phyloP scores from a whole-genome alignment of 2,113 vertebrate species.

The Etheostoma cragini region DNA sequence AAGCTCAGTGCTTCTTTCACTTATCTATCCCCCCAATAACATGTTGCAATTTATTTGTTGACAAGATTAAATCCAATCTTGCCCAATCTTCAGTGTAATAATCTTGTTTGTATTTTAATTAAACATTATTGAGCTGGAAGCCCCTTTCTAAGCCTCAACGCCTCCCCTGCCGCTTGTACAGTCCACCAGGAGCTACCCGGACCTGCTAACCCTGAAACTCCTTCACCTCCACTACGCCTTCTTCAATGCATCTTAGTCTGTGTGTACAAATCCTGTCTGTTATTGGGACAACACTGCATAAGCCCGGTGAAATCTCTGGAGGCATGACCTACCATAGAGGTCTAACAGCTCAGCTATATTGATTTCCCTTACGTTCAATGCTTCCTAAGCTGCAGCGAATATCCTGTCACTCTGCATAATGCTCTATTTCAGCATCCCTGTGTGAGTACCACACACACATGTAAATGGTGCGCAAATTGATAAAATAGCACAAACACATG shows the following conservation, averaged over 20 bases:
- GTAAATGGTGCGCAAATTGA: neutral
- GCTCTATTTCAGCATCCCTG: neutral
- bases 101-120: slow-evolving; percentile 71
- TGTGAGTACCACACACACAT: neutral
- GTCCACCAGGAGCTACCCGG: slow-evolving; percentile 15
- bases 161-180: slow-evolving; percentile 17
- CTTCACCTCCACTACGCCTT: neutral
- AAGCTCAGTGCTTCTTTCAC: slow-evolving; percentile 3
- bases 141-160: slow-evolving; percentile 16
- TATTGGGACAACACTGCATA: slow-evolving; percentile 37
- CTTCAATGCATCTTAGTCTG: slow-evolving; percentile 13
- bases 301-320: slow-evolving; percentile 33
- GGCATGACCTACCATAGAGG: slow-evolving; percentile 33
- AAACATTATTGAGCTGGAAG: slow-evolving; percentile 45
- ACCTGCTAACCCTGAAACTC: neutral
- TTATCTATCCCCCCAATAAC: slow-evolving; percentile 20
- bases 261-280: slow-evolving; percentile 56
- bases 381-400: neutral
- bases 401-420: neutral
- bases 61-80: slow-evolving; percentile 51
- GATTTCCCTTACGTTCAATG: slow-evolving; percentile 49
- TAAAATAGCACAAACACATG: neutral
- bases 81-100: slow-evolving; percentile 43
- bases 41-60: slow-evolving; percentile 32
- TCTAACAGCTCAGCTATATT: slow-evolving; percentile 45